Evolutionary conservation across 2,113 vertebrate genomes (phyloP), one percentile per base, ranked within the genome.

Genomic region (Aspiorhynchus laticeps): DNA sequence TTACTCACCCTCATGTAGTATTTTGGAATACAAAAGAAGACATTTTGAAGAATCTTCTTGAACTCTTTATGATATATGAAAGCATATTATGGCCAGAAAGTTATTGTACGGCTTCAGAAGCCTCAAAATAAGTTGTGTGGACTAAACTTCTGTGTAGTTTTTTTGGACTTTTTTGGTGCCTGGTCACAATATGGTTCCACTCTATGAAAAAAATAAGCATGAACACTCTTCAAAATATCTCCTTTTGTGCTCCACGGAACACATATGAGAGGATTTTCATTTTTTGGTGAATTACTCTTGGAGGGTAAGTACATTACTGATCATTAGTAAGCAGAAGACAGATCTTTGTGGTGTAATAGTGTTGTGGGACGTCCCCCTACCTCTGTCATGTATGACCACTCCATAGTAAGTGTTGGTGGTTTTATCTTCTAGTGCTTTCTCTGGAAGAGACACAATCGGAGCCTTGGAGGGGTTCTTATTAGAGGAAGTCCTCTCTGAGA

Each of bases 381-480:
- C 97, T 95, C 98, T 93, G 56, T 98, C 97, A 28, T 97, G 96
- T 19, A 97, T 96, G 36, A 98, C 87, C 6, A 97, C 97, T 0
- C 97, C 98, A 0, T 97, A 98, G 89, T 95, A 96, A 2, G 93
- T 95, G 89, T 95, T 96, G 5, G 93, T 85, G 26, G 91, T 93
- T 87, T 97, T 97, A 0, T 95, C 95, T 65, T 96, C 85, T 0
- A 91, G 43, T 0, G 93, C 93, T 86, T 96, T 95, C 26, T 97
- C 96, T 0, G 97, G 96, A 26, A 0, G 92, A 85, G 17, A 94
- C 93, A 91, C 93, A 51, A 92, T 90, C 81, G 5, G 96, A 91
- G 61, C 94, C 91, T 95, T 97, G 95, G 94, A 92, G 0, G 95
- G 94, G 0, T 96, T 97, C 90, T 96, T 97, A 87, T 93, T 97